Evolutionary conservation across 2,113 vertebrate genomes (phyloP).

Genomic region (Arenaria interpres): DNA sequence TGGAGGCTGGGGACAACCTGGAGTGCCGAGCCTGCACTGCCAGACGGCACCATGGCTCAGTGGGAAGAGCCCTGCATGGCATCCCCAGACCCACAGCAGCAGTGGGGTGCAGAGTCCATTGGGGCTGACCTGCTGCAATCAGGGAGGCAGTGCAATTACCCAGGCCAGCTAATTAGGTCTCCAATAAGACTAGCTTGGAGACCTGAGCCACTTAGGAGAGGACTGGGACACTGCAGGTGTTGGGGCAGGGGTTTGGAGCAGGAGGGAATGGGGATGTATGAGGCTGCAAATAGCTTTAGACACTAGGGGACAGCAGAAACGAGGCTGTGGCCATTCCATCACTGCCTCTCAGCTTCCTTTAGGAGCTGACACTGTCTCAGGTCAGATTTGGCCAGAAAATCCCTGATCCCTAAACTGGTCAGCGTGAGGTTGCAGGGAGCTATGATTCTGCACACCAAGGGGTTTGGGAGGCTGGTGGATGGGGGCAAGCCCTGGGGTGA

Average conservation of each 20-base stretch:
- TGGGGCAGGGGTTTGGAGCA: neutral
- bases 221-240: neutral
- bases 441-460: neutral
- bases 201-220: neutral
- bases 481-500: neutral
- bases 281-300: neutral
- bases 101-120: neutral
- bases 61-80: neutral
- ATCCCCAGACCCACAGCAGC: neutral
- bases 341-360: neutral
- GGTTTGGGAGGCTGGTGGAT: neutral
- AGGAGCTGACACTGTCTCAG: neutral
- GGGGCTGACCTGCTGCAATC: neutral
- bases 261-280: neutral
- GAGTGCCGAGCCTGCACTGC: neutral
- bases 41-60: neutral
- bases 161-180: neutral
- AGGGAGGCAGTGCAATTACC: neutral
- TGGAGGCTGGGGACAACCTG: neutral
- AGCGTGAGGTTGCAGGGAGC: neutral
- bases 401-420: neutral
- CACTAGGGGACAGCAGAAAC: neutral
- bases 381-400: neutral
- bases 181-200: neutral
- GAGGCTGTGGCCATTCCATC: neutral